Evolutionary conservation across 2,797 vertebrate genomes (phyloP).

Genomic region (Pteronotus mesoamericanus): DNA sequence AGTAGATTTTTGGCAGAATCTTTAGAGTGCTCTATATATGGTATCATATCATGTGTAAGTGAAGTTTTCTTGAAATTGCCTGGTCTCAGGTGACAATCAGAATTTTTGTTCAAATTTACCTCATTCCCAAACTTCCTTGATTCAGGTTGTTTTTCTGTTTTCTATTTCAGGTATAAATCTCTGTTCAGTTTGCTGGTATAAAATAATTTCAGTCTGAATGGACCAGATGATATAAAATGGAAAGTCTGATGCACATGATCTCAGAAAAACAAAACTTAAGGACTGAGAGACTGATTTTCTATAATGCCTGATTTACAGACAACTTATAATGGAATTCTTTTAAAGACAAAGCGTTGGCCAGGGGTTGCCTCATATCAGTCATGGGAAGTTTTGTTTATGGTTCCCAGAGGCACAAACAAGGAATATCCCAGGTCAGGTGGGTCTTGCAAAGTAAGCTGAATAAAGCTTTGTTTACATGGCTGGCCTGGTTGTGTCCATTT

Average conservation of each 20-base stretch:
- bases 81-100: neutral
- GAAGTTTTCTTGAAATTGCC: neutral
- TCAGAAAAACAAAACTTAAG: neutral
- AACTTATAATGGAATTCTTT: no score
- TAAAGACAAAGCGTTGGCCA: no score
- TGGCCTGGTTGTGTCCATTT: neutral
- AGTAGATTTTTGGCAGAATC: neutral
- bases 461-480: neutral
- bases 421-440: neutral
- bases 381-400: neutral
- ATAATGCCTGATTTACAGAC: no score
- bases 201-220: neutral
- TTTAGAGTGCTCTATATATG: no score
- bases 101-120: neutral
- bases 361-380: no score
- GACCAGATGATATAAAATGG: neutral
- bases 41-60: neutral
- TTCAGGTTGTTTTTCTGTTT: neutral
- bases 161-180: neutral
- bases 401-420: neutral
- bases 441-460: neutral
- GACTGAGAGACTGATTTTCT: neutral
- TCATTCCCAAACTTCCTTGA: neutral
- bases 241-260: neutral
- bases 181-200: neutral